phyloP scores from a whole-genome alignment of 1,140 invertebrate genomes.

The Conus ventricosus region DNA sequence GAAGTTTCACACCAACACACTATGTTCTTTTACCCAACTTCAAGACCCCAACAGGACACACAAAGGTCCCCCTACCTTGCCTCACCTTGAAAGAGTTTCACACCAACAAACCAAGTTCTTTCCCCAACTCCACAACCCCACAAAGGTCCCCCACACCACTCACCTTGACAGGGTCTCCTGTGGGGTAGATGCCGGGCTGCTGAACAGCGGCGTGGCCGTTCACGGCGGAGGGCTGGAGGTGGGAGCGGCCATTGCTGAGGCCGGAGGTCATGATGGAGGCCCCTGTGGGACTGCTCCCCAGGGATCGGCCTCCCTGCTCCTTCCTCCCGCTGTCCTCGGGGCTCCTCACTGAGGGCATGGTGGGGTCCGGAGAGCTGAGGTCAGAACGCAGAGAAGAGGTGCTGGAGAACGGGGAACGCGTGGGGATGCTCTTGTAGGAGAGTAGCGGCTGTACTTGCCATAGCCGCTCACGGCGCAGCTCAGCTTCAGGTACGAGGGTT shows the following conservation, averaged over 20 bases:
- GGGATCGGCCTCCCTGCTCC: constrained; percentile 32
- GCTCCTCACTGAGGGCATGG: constrained; percentile 53
- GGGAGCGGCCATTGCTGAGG: background rate
- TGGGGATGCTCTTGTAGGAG: constrained; percentile 59
- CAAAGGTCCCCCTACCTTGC: too few species aligned
- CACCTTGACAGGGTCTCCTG: constrained; percentile 41
- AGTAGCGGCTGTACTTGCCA: constrained; percentile 61
- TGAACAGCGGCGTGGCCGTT: constrained; percentile 45
- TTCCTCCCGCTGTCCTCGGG: constrained; percentile 27
- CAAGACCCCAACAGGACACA: too few species aligned
- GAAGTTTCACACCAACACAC: too few species aligned
- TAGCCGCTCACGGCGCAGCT: constrained; percentile 67
- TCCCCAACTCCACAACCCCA: too few species aligned
- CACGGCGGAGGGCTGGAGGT: constrained; percentile 11
- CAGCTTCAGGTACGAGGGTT: constrained; percentile 65
- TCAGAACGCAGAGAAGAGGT: constrained; percentile 58
- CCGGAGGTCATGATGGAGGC: background rate
- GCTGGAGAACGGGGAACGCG: constrained; percentile 62
- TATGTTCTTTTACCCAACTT: too few species aligned
- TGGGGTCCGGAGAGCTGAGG: constrained; percentile 50
- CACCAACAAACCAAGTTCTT: too few species aligned
- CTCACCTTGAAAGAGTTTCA: too few species aligned
- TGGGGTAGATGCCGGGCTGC: constrained; percentile 37
- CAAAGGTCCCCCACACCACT: background rate
- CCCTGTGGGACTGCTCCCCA: constrained; percentile 20